phyloP scores from a whole-genome alignment of 2,113 vertebrate genomes.

The Ceratotherium simum region DNA sequence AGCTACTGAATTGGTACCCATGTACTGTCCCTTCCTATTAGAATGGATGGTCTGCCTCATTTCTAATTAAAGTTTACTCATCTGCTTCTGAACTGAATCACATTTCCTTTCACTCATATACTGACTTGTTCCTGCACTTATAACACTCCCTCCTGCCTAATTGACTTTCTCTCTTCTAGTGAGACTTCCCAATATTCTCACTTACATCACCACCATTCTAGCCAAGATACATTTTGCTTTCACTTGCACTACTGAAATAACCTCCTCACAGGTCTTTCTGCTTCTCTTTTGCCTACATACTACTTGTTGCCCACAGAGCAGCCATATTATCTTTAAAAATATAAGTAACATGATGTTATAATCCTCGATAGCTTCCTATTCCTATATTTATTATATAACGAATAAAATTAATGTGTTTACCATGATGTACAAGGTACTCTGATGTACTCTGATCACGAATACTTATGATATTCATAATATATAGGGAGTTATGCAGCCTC shows the following conservation, averaged over 20 bases:
- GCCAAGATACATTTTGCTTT: not conserved
- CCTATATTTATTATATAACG: not conserved
- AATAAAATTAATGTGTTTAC: not conserved
- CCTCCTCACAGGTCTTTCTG: not conserved
- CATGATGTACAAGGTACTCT: not conserved
- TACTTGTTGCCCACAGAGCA: not conserved
- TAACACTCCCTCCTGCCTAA: not conserved
- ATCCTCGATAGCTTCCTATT: not conserved
- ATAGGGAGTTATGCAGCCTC: not conserved
- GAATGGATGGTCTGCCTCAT: not conserved
- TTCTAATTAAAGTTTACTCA: not conserved
- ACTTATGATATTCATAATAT: too few relatives aligned
- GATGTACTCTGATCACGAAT: not conserved
- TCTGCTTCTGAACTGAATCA: not conserved
- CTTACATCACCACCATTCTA: not conserved
- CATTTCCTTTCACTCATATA: not conserved
- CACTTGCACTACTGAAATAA: not conserved
- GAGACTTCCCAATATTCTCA: not conserved
- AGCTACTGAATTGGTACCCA: not conserved
- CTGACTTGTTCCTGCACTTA: not conserved
- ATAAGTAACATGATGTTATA: not conserved
- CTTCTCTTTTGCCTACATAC: not conserved
- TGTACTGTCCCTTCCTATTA: not conserved
- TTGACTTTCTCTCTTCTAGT: not conserved
- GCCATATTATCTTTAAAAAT: not conserved